Conservation (phyloP, 2,113 vertebrate genomes). For the Plectropomus leopardus region DNA sequence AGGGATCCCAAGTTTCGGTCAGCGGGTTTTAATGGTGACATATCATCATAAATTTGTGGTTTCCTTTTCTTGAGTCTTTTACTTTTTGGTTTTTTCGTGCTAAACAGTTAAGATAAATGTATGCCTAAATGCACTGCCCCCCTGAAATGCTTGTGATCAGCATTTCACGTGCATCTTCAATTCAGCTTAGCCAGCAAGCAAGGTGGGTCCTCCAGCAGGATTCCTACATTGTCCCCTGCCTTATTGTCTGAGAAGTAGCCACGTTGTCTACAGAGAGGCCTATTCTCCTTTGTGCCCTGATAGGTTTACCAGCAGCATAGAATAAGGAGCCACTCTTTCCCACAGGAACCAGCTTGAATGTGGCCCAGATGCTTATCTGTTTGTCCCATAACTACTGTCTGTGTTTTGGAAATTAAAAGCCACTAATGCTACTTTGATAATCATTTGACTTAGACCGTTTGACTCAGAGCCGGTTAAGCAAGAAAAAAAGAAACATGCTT, state of each 20-base stretch:
- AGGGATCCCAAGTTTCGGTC: constrained; percentile 29
- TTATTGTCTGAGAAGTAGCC: constrained; percentile 76
- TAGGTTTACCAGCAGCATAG: constrained; percentile 72
- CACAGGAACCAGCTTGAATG: constrained; percentile 78
- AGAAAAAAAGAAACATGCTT: neutral
- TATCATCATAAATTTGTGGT: neutral
- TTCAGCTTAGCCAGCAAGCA: constrained; percentile 48
- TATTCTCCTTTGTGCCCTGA: constrained; percentile 70
- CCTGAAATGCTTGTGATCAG: neutral
- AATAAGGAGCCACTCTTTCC: constrained; percentile 65
- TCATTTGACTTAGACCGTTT: neutral
- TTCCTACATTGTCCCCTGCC: constrained; percentile 37
- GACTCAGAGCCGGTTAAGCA: neutral
- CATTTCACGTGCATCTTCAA: neutral
- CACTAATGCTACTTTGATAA: constrained; percentile 34
- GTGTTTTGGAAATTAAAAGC: constrained; percentile 37
- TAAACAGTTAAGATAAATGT: neutral
- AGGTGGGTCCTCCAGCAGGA: constrained; percentile 4
- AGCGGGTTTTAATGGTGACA: neutral
- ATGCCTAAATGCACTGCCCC: neutral
- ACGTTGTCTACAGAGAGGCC: constrained; percentile 68
- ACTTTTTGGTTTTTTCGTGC: neutral
- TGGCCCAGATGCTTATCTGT: constrained; percentile 71
- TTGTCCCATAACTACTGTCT: constrained; percentile 51
- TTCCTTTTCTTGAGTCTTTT: neutral